These are phyloP conservation scores for Ceratosolen solmsi DNA, from an alignment of 1,140 invertebrate genomes.

Conservation along the genomic window DNA sequence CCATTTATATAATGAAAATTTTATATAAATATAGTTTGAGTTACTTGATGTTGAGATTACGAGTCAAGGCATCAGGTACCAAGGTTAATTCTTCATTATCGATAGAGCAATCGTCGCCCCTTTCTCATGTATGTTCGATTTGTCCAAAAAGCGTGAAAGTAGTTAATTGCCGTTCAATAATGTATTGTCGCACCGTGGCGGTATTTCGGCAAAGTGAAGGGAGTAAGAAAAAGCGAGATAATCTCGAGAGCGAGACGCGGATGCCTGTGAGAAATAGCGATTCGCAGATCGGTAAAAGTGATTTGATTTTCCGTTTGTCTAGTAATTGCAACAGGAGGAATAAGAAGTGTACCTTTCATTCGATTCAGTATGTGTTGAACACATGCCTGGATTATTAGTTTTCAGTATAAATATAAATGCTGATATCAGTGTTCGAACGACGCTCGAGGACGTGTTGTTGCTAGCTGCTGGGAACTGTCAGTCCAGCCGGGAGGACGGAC, in stretches of 20 bases:
- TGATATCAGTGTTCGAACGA: conserved; percentile 36
- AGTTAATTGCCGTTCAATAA: conserved; percentile 34
- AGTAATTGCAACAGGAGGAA: not conserved
- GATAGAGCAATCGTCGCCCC: not conserved
- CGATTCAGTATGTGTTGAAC: not conserved
- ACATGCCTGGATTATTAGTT: not conserved
- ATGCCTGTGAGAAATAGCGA: not conserved
- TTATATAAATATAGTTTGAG: no score
- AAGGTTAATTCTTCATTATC: not conserved
- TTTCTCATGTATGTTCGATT: no score
- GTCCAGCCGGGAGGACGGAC: no score
- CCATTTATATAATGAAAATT: no score
- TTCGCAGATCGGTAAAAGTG: not conserved
- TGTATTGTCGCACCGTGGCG: conserved; percentile 30
- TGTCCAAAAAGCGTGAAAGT: conserved; percentile 33
- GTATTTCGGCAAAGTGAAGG: conserved; percentile 28
- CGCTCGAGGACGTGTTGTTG: not conserved
- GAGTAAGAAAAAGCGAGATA: not conserved
- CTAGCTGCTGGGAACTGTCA: conserved; percentile 6
- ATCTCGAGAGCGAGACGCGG: not conserved
- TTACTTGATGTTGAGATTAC: no score
- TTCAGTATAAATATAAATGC: conserved; percentile 26
- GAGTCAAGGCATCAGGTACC: no score
- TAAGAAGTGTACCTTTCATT: conserved; percentile 1
- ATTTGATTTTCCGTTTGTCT: conserved; percentile 1